These are phyloP conservation scores for Diuraphis noxia DNA, from an alignment of 1,140 invertebrate species.

Conservation along the genomic window DNA sequence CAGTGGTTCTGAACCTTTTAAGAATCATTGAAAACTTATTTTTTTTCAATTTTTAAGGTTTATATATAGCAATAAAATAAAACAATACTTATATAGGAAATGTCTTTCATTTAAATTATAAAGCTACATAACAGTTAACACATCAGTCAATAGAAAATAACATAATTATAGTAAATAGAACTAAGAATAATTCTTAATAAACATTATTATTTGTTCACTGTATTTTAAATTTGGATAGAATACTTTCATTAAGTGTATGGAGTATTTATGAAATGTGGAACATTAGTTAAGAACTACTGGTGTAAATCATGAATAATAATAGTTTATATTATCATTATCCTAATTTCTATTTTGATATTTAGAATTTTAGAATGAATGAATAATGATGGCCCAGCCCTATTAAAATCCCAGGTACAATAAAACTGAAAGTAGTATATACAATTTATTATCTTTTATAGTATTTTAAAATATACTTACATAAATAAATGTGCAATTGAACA, in stretches of 20 bases:
- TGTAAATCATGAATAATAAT: neutral
- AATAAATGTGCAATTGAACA: constrained; percentile 12
- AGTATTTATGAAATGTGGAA: neutral
- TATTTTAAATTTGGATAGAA: neutral
- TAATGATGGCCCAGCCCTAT: constrained; percentile 39
- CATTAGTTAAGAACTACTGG: neutral
- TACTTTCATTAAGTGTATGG: neutral
- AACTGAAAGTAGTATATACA: neutral
- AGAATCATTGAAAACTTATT: neutral
- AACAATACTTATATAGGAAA: neutral
- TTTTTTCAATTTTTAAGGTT: neutral
- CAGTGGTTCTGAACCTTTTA: neutral
- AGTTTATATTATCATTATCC: neutral
- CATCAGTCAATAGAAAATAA: neutral
- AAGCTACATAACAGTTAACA: neutral
- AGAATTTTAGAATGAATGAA: neutral
- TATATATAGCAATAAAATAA: neutral
- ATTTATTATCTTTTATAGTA: neutral
- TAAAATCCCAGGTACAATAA: neutral
- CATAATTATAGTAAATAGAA: neutral
- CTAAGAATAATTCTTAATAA: neutral
- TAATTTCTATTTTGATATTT: neutral
- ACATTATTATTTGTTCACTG: too few species aligned
- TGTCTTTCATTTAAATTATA: too few species aligned
- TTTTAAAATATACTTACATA: constrained; percentile 18